A percentile compares a stretch with the other conserved stretches of the same genome.
Conservation (phyloP, 2,797 vertebrate species). For the Pseudotriccus pelzelni region DNA sequence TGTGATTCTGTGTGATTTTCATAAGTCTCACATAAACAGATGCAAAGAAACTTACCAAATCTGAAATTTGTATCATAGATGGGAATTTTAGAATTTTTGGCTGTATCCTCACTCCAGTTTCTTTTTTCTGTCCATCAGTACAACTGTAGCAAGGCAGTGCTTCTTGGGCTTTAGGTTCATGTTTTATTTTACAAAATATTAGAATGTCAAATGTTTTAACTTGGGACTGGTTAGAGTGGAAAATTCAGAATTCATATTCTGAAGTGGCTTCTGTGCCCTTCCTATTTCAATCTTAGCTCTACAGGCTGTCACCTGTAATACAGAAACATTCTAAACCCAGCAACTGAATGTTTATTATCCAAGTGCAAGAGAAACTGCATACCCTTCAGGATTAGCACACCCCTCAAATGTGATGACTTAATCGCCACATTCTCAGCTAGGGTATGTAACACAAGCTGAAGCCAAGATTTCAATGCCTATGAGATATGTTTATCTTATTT, state of each 20-base stretch:
- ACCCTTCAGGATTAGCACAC: neutral
- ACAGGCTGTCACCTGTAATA: neutral
- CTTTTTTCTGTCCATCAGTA: neutral
- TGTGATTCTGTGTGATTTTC: neutral
- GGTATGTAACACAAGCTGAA: conserved; percentile 20
- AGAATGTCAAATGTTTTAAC: neutral
- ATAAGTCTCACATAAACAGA: neutral
- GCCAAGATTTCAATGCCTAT: conserved; percentile 18
- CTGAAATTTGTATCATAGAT: neutral
- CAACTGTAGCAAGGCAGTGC: neutral
- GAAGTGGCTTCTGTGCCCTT: neutral
- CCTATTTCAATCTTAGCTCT: neutral
- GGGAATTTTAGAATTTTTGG: neutral
- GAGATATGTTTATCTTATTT: conserved; percentile 26
- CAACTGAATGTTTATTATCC: neutral
- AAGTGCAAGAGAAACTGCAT: neutral
- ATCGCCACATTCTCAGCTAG: conserved; percentile 44
- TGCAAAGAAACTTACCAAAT: neutral
- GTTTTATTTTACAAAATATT: neutral
- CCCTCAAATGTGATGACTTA: neutral
- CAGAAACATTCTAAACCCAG: neutral
- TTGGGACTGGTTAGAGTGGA: neutral
- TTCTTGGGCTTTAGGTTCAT: neutral
- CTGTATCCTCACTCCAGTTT: neutral
- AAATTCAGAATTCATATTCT: neutral